phyloP scores from a whole-genome alignment of 1,140 invertebrate species.

The Samia ricini region DNA sequence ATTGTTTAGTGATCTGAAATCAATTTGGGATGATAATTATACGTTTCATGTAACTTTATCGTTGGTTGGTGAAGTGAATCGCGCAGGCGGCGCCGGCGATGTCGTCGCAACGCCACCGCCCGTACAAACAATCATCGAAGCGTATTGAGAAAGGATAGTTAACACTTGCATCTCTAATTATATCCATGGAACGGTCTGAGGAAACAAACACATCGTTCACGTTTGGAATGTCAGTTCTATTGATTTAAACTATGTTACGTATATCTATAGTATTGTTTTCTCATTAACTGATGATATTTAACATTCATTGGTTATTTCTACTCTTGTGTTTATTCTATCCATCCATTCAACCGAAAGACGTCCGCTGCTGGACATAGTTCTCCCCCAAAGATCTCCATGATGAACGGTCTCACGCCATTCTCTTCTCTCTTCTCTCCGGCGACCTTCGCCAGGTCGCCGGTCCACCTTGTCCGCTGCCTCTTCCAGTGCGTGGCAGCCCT shows the following conservation, averaged over 20 bases:
- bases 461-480: no score
- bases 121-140: constrained; percentile 58
- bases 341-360: no score
- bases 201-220: constrained; percentile 36
- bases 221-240: neutral
- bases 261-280: neutral
- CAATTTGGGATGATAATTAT: constrained; percentile 15
- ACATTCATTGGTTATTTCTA: no score
- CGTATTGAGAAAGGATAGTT: constrained; percentile 70
- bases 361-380: no score
- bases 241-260: neutral
- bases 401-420: no score
- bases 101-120: constrained; percentile 58
- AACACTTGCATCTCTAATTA: constrained; percentile 73
- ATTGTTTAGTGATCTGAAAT: constrained; percentile 3
- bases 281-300: neutral
- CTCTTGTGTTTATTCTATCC: no score
- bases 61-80: constrained; percentile 43
- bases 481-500: no score
- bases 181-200: constrained; percentile 55
- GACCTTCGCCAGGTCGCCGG: no score
- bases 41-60: constrained; percentile 36
- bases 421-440: no score
- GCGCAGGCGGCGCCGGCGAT: constrained; percentile 62
- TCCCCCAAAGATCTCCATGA: no score